phyloP scores from a whole-genome alignment of 1,140 invertebrate species.

The Sarcophaga peregrina region DNA sequence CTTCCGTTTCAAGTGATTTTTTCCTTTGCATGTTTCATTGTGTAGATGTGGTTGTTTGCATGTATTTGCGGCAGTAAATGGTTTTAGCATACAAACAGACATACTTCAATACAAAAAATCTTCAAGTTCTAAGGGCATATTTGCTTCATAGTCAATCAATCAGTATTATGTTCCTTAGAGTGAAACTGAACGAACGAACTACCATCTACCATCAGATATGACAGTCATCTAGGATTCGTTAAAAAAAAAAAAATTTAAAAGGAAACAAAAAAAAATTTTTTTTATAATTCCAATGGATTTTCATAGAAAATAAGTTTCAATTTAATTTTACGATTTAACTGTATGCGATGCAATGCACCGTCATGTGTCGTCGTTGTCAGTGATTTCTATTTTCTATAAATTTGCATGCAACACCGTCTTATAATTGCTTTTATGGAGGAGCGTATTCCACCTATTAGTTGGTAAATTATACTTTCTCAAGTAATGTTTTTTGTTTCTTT shows the following conservation, averaged over 20 bases:
- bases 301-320: no score
- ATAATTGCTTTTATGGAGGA: no score
- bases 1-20: conserved; percentile 32
- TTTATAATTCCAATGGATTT: no score
- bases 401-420: no score
- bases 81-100: neutral
- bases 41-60: neutral
- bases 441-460: no score
- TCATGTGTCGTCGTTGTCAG: neutral
- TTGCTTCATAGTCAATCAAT: conserved; percentile 36
- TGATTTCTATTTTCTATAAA: no score
- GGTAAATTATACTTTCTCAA: no score
- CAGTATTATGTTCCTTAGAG: neutral
- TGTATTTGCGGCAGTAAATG: neutral
- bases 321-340: no score
- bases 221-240: conserved; percentile 27
- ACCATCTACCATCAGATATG: conserved; percentile 23
- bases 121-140: conserved; percentile 27
- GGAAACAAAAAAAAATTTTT: neutral
- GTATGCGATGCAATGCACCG: neutral
- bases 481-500: no score
- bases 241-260: conserved; percentile 7
- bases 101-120: neutral
- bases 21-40: neutral
- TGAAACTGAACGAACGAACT: neutral